A percentile compares a stretch with the other conserved stretches of the same genome.
Evolutionary conservation across 1,140 invertebrate species (phyloP).

Genomic region (Monochamus saltuarius): DNA sequence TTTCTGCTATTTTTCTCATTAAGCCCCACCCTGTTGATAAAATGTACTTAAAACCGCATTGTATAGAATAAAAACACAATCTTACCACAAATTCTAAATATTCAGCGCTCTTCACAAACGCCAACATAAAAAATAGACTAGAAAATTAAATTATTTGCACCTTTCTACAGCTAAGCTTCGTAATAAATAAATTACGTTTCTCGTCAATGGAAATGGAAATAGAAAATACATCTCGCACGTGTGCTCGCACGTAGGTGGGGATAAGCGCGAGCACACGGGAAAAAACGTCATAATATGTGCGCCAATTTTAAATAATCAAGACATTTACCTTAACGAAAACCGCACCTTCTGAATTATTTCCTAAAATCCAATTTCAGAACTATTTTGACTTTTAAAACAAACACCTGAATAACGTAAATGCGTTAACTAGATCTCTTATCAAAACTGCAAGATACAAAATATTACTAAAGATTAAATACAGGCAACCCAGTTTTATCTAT

Average conservation of each 20-base stretch:
- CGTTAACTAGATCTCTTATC: no score
- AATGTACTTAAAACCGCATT: background rate
- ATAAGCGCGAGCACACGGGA: constrained; percentile 18
- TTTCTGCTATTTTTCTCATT: constrained; percentile 2
- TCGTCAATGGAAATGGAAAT: constrained; percentile 1
- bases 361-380: no score
- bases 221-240: constrained; percentile 42
- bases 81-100: constrained; percentile 31
- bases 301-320: constrained; percentile 9
- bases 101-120: background rate
- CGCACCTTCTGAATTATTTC: no score
- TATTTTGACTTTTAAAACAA: no score
- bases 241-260: constrained; percentile 23
- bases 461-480: no score
- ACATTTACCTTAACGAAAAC: no score
- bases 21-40: constrained; percentile 31
- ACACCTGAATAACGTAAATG: no score
- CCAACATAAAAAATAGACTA: constrained; percentile 24
- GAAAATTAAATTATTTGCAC: constrained; percentile 12
- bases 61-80: background rate
- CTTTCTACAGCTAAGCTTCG: constrained; percentile 7
- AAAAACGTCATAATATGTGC: constrained; percentile 10
- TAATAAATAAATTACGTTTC: constrained; percentile 26
- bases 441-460: no score
- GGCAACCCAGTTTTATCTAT: no score